Evolutionary conservation across 2,113 vertebrate genomes (phyloP).

Genomic region (Malurus alboscapulatus): DNA sequence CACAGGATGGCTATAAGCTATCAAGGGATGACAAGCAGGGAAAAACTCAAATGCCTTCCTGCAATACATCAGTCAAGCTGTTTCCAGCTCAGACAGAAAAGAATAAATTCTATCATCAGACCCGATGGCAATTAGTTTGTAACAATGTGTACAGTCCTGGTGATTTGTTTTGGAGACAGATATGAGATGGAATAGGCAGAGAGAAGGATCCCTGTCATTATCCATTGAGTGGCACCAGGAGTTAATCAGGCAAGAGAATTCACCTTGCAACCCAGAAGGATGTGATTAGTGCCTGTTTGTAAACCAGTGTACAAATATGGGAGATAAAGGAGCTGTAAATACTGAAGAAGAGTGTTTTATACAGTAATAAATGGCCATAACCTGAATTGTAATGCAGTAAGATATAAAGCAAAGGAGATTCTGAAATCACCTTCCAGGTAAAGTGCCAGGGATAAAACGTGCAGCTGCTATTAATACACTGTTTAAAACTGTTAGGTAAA

Average conservation of each 20-base stretch:
- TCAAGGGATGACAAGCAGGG: not conserved
- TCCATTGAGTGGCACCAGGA: not conserved
- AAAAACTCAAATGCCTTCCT: not conserved
- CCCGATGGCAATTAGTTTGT: not conserved
- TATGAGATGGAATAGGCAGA: not conserved
- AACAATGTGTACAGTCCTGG: not conserved
- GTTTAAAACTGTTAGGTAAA: not conserved
- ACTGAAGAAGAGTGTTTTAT: not conserved
- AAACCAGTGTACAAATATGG: not conserved
- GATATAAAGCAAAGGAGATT: not conserved
- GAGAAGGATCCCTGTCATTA: not conserved
- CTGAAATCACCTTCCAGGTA: not conserved
- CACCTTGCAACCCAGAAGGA: not conserved
- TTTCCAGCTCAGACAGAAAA: not conserved
- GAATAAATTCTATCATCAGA: not conserved
- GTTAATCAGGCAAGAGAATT: not conserved
- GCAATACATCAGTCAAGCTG: not conserved
- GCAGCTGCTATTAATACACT: not conserved
- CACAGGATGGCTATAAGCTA: not conserved
- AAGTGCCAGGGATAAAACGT: not conserved
- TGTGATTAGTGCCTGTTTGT: not conserved
- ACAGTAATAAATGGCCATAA: not conserved
- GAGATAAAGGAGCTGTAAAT: not conserved
- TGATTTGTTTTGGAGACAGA: constrained; percentile 6
- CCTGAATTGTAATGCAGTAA: not conserved